Conservation (phyloP, 2,888 invertebrate genomes). For the Penaeus monodon region DNA sequence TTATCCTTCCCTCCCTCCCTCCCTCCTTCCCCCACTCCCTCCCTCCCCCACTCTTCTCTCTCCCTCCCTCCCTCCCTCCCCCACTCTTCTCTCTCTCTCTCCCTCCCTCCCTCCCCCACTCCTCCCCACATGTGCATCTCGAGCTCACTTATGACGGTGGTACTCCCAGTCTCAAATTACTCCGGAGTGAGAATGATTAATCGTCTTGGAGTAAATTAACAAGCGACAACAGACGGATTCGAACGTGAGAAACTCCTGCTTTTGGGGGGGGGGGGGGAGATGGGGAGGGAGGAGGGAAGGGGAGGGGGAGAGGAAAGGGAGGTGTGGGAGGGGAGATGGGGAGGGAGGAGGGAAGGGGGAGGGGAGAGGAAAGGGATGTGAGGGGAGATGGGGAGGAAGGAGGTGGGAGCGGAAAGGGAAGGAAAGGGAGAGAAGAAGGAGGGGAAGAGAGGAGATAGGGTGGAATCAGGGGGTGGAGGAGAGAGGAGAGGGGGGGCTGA, state of each 20-base stretch:
- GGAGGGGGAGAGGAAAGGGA: background rate
- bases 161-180: conserved; percentile 27
- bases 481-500: too few relatives aligned
- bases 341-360: background rate
- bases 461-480: background rate
- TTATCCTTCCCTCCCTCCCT: background rate
- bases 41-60: too few relatives aligned
- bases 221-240: conserved; percentile 31
- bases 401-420: too few relatives aligned
- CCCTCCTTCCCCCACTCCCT: too few relatives aligned
- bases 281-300: background rate
- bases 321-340: background rate
- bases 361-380: background rate
- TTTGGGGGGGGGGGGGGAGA: background rate
- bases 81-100: too few relatives aligned
- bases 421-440: background rate
- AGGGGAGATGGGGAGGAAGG: background rate
- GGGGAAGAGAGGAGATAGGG: background rate
- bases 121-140: background rate
- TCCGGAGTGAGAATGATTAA: conserved; percentile 25
- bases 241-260: conserved; percentile 11
- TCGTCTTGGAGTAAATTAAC: conserved; percentile 36
- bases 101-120: background rate
- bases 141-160: background rate
- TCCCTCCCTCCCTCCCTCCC: too few relatives aligned